A percentile compares a stretch with the other conserved stretches of the same genome.
These are phyloP conservation scores for Melopsittacus undulatus DNA, from an alignment of 2,797 vertebrate species.

Conservation along the genomic window DNA sequence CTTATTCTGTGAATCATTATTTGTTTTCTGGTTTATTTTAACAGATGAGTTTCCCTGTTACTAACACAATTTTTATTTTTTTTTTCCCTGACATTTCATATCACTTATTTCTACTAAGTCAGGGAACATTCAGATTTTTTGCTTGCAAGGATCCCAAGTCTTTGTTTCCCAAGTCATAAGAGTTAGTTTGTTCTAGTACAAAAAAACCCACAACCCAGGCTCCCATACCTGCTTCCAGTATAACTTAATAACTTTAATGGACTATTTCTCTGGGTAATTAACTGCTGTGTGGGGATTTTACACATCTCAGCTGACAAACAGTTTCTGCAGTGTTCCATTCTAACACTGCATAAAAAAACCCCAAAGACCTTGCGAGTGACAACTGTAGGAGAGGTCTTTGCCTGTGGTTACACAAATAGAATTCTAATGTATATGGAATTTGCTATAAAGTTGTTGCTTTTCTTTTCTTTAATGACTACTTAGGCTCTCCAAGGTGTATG, in stretches of 20 bases:
- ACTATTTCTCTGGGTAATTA: background rate
- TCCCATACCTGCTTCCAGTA: background rate
- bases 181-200: background rate
- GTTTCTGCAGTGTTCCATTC: background rate
- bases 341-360: background rate
- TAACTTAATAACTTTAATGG: background rate
- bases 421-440: background rate
- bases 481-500: background rate
- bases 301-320: background rate
- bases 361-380: background rate
- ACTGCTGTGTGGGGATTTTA: background rate
- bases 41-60: background rate
- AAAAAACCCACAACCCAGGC: background rate
- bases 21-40: background rate
- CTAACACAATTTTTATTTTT: background rate
- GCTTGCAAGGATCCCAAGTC: background rate
- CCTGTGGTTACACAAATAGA: background rate
- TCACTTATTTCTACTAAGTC: background rate
- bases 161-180: background rate
- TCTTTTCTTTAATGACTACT: background rate
- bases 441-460: background rate
- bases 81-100: background rate
- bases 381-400: background rate
- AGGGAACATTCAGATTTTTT: background rate
- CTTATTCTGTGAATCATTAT: background rate